Evolutionary conservation across 1,140 invertebrate species (phyloP), one percentile per base, ranked within the genome.

Genomic region (Mactra quadrangularis): DNA sequence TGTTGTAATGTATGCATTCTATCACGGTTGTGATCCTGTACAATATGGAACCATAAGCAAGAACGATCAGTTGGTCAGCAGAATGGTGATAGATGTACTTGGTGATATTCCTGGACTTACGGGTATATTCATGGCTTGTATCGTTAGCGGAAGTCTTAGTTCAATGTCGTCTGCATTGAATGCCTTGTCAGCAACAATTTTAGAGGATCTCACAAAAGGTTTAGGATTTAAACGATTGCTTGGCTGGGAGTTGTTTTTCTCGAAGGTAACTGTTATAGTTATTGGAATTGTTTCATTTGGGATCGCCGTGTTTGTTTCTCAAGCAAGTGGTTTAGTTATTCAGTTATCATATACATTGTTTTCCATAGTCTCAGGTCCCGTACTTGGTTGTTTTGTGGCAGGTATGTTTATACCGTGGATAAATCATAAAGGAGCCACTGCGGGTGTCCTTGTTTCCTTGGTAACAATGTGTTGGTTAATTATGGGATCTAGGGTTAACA

Each of bases 131-230:
- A 74, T 74, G 53, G 71, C 71, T 1, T 38, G 50, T 38, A 38
- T 74, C 6, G 52, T 74, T 31, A 74, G 71, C 22, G 71, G 71
- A 25, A 74, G 71, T 57, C 31, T 74, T 22, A 74, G 71, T 31
- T 74, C 71, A 15, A 59, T 74, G 19, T 74, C 71, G 2, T 74
- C 71, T 1, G 71, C 47, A 55, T 31, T 74, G 1, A 74, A 59
- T 45, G 52, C 52, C 35, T 53, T 57, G 29, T 74, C 53, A 25
- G 53, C 71, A 19, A 38, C 98, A 6, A 96, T 96, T 4, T 95
- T 97, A 85, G 96, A 98, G 92, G 97, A 99, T 93, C 94, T 98
- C 59, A 92, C 97, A 0, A 95, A 94, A 59, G 95, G 95, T 3
- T 86, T 95, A 11, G 94, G 96, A 31, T 92, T 97, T 0, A 95